Evolutionary conservation across 1,140 invertebrate genomes (phyloP), one percentile per base, ranked within the genome.

Genomic region (Kradibia gibbosae): DNA sequence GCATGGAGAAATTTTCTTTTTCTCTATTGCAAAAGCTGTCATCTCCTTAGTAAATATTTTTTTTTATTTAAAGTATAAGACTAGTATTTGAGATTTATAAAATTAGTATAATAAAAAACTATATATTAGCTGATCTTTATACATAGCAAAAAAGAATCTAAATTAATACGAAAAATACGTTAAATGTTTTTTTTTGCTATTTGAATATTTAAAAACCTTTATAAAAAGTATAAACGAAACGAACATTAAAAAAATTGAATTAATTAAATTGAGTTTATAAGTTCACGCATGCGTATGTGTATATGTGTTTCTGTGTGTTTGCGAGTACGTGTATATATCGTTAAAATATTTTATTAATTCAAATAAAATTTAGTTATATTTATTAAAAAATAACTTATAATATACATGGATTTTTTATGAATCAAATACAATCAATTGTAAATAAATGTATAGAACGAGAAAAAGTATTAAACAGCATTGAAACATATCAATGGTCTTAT

Each of bases 11-110:
- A 78, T 31, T 20, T 36, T 78, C 20, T 71, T 15, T 76, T 76
- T 20, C 48, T 50, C 65, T 78, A 60, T 60, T 77, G 62, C 81
- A 71, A 55, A 76, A 75, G 36, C 55, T 80, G 39, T 45, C 28
- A 81, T n/a, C 42, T 36, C 25, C 71, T 80, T 80, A 73, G 36
- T n/a, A 60, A 31, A 81, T 81, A 75, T 81, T 82, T 82, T 77
- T n/a, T 48, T 81, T 65, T 60, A 71, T 81, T 72, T 80, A 78
- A 82, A 72, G 39, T 73, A 82, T 78, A 82, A 82, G 81, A 82
- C 81, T 82, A 82, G 81, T 82, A 78, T 82, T 50, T 82, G 81
- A 78, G 75, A 82, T 82, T 82, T 78, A 82, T 53, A 82, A 82
- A 82, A 73, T 78, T 78, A 78, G 65, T 78, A 78, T 34, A 78